Conservation (phyloP, 2,888 invertebrate genomes). For the Drosophila sordidula region DNA sequence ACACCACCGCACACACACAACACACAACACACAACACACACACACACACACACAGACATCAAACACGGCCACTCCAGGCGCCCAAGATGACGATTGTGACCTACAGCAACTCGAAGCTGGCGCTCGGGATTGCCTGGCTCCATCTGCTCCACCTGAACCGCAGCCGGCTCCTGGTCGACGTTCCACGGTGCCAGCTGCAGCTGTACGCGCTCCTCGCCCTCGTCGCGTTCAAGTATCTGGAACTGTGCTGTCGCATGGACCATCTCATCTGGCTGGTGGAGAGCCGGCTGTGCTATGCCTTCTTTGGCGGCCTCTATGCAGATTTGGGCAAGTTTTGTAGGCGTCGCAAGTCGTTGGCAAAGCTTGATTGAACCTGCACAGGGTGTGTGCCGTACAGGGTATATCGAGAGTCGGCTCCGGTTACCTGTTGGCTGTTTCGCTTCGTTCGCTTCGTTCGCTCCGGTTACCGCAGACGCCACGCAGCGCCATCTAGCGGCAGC, state of each 20-base stretch:
- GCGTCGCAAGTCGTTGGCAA: slow-evolving; percentile 30
- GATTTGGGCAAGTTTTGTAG: slow-evolving; percentile 55
- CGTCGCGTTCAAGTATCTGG: slow-evolving; percentile 45
- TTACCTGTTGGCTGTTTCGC: slow-evolving; percentile 44
- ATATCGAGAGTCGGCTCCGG: too few species aligned
- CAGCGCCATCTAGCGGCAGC: slow-evolving; percentile 27
- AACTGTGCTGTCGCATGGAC: slow-evolving; percentile 47
- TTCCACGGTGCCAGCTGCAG: slow-evolving; percentile 37
- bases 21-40: too few species aligned
- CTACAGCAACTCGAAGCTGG: slow-evolving; percentile 64
- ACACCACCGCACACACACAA: too few species aligned
- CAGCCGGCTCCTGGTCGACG: slow-evolving; percentile 29
- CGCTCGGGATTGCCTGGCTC: slow-evolving; percentile 49
- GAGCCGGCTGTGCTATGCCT: slow-evolving; percentile 48
- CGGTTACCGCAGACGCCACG: slow-evolving; percentile 37
- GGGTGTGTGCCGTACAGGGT: slow-evolving; percentile 1
- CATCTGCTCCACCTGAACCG: slow-evolving; percentile 41
- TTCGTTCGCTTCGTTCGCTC: slow-evolving; percentile 45
- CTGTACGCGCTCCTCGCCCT: slow-evolving; percentile 41
- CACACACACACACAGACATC: too few species aligned
- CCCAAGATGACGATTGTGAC: background rate
- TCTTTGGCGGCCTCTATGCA: slow-evolving; percentile 62
- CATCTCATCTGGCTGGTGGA: slow-evolving; percentile 58
- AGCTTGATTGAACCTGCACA: slow-evolving; percentile 50
- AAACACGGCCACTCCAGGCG: too few species aligned